These are phyloP conservation scores for Trachelipus rathkii DNA, from an alignment of 1,140 invertebrate species.

Conservation along the genomic window DNA sequence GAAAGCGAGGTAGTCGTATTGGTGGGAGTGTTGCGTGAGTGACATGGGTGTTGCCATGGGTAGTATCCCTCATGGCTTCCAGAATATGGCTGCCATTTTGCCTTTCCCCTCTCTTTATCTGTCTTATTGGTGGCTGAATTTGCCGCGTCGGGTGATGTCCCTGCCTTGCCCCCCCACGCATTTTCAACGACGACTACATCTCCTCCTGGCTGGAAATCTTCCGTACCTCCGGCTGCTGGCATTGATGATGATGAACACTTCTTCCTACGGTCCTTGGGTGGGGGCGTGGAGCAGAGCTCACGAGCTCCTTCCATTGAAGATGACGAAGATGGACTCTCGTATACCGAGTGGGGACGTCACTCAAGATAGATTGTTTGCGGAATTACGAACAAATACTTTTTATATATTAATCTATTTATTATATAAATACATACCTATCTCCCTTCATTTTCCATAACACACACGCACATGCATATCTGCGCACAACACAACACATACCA, in stretches of 20 bases:
- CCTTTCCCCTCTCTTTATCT: conserved; percentile 44
- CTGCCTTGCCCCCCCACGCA: not conserved
- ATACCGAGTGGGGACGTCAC: conserved; percentile 97
- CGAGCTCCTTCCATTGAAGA: conserved; percentile 86
- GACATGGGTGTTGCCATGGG: conserved; percentile 37
- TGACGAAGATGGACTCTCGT: conserved; percentile 98
- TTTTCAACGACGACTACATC: not conserved
- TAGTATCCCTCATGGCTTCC: conserved; percentile 37
- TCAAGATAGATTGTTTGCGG: conserved; percentile 97
- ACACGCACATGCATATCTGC: conserved; percentile 16
- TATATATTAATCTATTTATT: conserved; percentile 42
- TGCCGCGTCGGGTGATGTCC: conserved; percentile 14
- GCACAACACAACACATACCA: conserved; percentile 7
- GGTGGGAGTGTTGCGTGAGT: conserved; percentile 1
- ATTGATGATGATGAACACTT: conserved; percentile 22
- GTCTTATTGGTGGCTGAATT: conserved; percentile 39
- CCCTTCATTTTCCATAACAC: conserved; percentile 9
- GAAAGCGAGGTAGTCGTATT: not conserved
- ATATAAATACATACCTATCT: conserved; percentile 29
- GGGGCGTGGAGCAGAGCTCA: conserved; percentile 64
- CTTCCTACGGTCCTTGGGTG: not conserved
- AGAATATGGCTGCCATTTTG: conserved; percentile 39
- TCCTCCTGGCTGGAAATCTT: conserved; percentile 26
- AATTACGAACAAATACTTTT: conserved; percentile 52
- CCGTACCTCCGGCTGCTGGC: conserved; percentile 18